Evolutionary conservation across 64 coral and sea anemone species (phyloP), one percentile per base, ranked within the genome.

Genomic region (Actinia equina): DNA sequence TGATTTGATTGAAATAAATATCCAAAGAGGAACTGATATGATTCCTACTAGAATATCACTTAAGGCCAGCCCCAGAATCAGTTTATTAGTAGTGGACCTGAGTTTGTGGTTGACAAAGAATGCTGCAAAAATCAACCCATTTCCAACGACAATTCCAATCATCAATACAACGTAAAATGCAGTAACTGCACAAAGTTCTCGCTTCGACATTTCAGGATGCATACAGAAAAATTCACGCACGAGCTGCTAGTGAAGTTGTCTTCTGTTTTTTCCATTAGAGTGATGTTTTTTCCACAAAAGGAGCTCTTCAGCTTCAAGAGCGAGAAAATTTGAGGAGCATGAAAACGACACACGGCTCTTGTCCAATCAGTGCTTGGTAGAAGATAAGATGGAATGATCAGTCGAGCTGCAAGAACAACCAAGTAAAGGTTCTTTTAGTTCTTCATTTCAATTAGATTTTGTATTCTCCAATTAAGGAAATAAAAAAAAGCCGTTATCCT

Each of bases 21-120:
- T 92, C 90, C 90, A 92, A n/a, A 86, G 12, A 15, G 90, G 90
- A 23, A 92, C 26, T 13, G 85, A 69, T 61, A 92, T 64, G 3
- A 76, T 5, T 26, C 90, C 85, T 49, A 92, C 78, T 0, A 92
- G 60, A 83, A 87, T n/a, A 67, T 92, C 90, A 56, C 84, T 85
- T 19, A 26, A 54, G 6, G 90, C 74, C 44, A 92, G 45, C 0
- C 90, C 79, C 19, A 92, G 79, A 22, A 92, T 83, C 11, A 92
- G 53, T 26, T 77, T 92, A 63, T 87, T 79, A 5, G 71, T 87
- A 46, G 80, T n/a, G 12, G 77, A 19, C 22, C 84, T 70, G 27
- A 92, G 90, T 26, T 77, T 37, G 22, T 80, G 30, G 62, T 92
- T 87, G n/a, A 49, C 61, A 44, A 56, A 44, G 63, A 87, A 92